Evolutionary conservation across 2,797 vertebrate genomes (phyloP).

Genomic region (Crax fasciolata): DNA sequence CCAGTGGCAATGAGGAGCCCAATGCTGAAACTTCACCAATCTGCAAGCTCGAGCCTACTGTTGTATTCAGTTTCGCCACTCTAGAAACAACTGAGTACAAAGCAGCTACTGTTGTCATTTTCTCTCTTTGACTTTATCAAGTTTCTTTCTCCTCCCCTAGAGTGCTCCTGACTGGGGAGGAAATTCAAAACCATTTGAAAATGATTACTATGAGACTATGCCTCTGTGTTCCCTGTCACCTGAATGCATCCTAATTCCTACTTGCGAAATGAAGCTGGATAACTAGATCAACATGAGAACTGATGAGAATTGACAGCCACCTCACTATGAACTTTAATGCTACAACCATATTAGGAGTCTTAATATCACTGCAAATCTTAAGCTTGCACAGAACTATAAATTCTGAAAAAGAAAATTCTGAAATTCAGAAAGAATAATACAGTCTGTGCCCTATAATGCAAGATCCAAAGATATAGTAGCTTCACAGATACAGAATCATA

Average conservation of each 20-base stretch:
- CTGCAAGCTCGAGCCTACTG: background rate
- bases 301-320: background rate
- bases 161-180: background rate
- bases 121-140: background rate
- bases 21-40: fast-evolving
- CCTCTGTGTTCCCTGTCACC: background rate
- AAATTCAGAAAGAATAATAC: background rate
- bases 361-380: background rate
- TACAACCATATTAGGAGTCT: background rate
- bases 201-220: background rate
- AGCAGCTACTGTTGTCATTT: background rate
- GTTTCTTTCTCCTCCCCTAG: background rate
- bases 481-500: background rate
- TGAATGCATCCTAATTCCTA: background rate
- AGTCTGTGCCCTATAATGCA: background rate
- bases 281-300: background rate
- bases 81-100: background rate
- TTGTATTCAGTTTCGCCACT: background rate
- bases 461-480: background rate
- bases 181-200: slow-evolving; percentile 8
- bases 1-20: background rate
- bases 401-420: no score
- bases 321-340: background rate
- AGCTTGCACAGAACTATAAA: background rate
- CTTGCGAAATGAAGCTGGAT: background rate